Base-by-base conservation (phyloP, 2,797 vertebrate genomes). In the Pelochelys cantorii region DNA sequence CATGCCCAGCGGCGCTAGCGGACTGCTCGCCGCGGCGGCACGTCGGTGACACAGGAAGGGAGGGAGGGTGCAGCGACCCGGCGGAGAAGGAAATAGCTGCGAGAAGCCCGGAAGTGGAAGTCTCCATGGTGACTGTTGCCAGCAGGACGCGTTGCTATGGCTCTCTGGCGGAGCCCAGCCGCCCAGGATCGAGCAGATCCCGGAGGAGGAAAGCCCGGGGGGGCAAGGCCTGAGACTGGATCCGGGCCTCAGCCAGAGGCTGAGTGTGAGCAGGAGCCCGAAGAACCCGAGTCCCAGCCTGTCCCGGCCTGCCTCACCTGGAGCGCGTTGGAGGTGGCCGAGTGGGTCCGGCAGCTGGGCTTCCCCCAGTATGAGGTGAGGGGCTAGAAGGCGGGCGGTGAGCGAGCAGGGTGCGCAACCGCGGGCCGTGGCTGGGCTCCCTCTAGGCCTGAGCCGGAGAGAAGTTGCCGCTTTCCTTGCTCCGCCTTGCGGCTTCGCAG, bases 321-420 rank as follows among this genome's bases (percentile, higher is more conserved):
- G 99, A 98, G 96, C 74, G 96, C 98, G 87, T 90, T 97, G 75
- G 98, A 98, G 11, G 99, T 99, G 94, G 98, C 97, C 2, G 94
- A 93, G 79, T 99, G 99, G 99, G 98, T 99, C 91, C 97, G 96
- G 71, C 96, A 93, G 34, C 89, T 99, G 87, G 99, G 99, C 95
- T 99, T 98, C 92, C 98, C 99, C 10, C 98, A 99, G 3, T 99
- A 99, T 92, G 97, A 97, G 98, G 99, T 99, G 97, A 34, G 96
- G 34, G 10, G 54, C 15, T 13, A 27, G 12, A 54, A 81, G 23
- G 57, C 11, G 57, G 23, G 57, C 57, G 57, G 57, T 11, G 91
- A 6, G 29, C 57, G 27, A 79, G 23, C 10, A 13, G 53, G 53
- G 84, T 31, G 23, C 2, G 29, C 22, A 11, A 31, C 25, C 31